These are phyloP conservation scores for Boloria selene DNA, from an alignment of 2,888 invertebrate genomes.

Conservation along the genomic window DNA sequence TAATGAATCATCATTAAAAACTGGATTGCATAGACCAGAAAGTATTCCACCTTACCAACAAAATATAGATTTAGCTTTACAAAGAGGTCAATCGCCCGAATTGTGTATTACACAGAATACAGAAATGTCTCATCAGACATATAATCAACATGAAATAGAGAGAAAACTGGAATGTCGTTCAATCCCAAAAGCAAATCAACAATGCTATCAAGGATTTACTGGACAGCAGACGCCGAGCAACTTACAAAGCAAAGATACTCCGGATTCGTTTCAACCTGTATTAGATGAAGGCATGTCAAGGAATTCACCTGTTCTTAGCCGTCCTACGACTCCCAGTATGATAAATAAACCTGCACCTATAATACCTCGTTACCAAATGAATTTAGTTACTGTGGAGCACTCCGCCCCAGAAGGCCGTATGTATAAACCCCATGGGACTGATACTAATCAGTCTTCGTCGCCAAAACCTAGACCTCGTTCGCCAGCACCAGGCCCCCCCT, in stretches of 20 bases:
- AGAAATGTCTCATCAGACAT: slow-evolving; percentile 63
- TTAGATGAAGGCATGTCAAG: slow-evolving; percentile 79
- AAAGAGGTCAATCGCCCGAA: slow-evolving; percentile 83
- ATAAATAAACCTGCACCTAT: slow-evolving; percentile 89
- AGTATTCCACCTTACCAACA: slow-evolving; percentile 85
- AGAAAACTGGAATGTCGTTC: slow-evolving; percentile 43
- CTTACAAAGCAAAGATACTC: slow-evolving; percentile 73
- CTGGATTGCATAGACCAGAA: slow-evolving; percentile 84
- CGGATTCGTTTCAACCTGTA: slow-evolving; percentile 86
- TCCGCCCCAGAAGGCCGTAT: slow-evolving; percentile 82
- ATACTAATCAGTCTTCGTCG: slow-evolving; percentile 84
- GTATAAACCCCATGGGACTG: slow-evolving; percentile 83
- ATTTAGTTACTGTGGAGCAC: slow-evolving; percentile 87
- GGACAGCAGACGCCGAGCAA: slow-evolving; percentile 50
- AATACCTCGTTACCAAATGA: slow-evolving; percentile 90
- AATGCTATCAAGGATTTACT: slow-evolving; percentile 49
- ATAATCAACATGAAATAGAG: slow-evolving; percentile 59
- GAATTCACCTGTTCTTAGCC: slow-evolving; percentile 78
- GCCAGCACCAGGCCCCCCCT: slow-evolving; percentile 87
- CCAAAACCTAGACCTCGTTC: slow-evolving; percentile 85
- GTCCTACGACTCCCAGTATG: slow-evolving; percentile 87
- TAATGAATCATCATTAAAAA: slow-evolving; percentile 64
- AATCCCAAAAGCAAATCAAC: slow-evolving; percentile 43
- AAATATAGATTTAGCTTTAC: slow-evolving; percentile 83
- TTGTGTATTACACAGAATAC: slow-evolving; percentile 52